Conservation (phyloP, 2,888 invertebrate species). For the Oeneis ivallda region DNA sequence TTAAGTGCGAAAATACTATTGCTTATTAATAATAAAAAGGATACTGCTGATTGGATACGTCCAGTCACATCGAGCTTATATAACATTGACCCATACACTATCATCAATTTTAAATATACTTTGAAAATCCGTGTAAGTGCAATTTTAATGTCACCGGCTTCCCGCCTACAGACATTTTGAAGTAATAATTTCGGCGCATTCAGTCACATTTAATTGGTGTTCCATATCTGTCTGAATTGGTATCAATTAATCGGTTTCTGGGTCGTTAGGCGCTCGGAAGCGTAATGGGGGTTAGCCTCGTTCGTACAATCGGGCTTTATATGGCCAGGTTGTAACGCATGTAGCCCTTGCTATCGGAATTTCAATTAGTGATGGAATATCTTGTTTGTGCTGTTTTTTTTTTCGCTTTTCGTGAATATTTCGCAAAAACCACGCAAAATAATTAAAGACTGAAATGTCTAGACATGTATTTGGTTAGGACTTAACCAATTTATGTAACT, state of each 20-base stretch:
- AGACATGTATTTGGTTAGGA: background rate
- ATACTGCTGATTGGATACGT: too few relatives aligned
- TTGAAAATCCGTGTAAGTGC: too few relatives aligned
- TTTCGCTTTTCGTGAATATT: background rate
- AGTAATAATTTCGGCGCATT: background rate
- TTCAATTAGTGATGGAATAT: conserved; percentile 16
- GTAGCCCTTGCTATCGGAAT: conserved; percentile 14
- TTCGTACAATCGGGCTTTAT: conserved; percentile 47
- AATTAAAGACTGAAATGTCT: background rate
- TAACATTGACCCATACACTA: too few relatives aligned
- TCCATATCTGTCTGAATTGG: conserved; percentile 17
- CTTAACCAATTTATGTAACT: background rate
- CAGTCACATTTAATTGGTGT: conserved; percentile 3
- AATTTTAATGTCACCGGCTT: too few relatives aligned
- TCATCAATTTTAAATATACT: too few relatives aligned
- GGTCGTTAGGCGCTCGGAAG: conserved; percentile 45
- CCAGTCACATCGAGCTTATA: too few relatives aligned
- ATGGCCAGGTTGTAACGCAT: conserved; percentile 40
- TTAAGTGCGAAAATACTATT: too few relatives aligned
- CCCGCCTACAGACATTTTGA: background rate
- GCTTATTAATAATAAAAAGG: too few relatives aligned
- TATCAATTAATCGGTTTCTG: conserved; percentile 23
- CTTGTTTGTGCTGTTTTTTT: conserved; percentile 6
- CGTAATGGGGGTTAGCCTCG: conserved; percentile 48
- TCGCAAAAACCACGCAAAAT: background rate